Evolutionary conservation across 2,888 invertebrate genomes (phyloP).

Genomic region (Nomada ruficornis): DNA sequence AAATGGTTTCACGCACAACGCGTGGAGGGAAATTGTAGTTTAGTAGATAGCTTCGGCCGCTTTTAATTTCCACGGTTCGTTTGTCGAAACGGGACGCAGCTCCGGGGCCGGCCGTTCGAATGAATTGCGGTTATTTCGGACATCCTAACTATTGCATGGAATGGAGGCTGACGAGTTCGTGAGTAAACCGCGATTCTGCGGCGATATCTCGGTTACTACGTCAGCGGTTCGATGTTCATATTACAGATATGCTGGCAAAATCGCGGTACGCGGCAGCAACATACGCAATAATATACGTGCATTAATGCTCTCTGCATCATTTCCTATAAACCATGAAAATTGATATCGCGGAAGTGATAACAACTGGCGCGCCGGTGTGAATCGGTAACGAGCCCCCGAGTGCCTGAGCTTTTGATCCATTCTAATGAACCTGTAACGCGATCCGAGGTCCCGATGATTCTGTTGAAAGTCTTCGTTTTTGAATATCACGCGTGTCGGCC

Average conservation of each 20-base stretch:
- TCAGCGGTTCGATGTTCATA: conserved; percentile 54
- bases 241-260: conserved; percentile 39
- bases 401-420: no score
- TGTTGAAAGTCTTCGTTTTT: no score
- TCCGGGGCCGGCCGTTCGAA: conserved; percentile 11
- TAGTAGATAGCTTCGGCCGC: neutral
- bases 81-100: conserved; percentile 4
- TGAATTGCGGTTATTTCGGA: conserved; percentile 47
- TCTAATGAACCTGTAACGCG: no score
- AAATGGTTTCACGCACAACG: neutral
- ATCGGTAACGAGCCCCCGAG: neutral
- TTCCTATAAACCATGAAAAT: conserved; percentile 23
- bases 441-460: no score
- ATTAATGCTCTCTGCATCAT: conserved; percentile 2
- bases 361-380: neutral
- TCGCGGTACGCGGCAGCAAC: conserved; percentile 9
- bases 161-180: conserved; percentile 43
- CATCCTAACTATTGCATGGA: conserved; percentile 36
- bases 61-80: conserved; percentile 13
- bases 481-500: no score
- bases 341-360: conserved; percentile 20
- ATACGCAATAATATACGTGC: conserved; percentile 34
- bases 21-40: neutral
- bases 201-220: conserved; percentile 56
- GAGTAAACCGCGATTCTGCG: conserved; percentile 55